phyloP scores from a whole-genome alignment of 2,113 vertebrate species.

The Entosphenus tridentatus region DNA sequence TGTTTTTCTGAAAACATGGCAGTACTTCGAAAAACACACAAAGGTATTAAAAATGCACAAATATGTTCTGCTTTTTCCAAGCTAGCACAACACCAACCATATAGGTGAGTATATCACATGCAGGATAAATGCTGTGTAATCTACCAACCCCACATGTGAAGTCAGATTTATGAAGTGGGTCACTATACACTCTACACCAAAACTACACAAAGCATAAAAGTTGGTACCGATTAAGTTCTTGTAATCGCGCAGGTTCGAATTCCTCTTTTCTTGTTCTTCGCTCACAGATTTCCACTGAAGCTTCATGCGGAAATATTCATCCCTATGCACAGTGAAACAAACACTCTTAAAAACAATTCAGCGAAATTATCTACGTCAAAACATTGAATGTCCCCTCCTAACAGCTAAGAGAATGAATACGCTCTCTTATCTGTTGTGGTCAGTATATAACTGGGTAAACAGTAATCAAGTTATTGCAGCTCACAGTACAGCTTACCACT shows the following conservation, averaged over 20 bases:
- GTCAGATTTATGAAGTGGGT: too few species aligned
- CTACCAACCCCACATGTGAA: too few species aligned
- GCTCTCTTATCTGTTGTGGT: background rate
- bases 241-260: slow-evolving; percentile 69
- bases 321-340: slow-evolving; percentile 22
- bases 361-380: background rate
- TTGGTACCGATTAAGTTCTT: slow-evolving; percentile 68
- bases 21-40: too few species aligned
- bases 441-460: slow-evolving; percentile 8
- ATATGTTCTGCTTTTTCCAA: too few species aligned
- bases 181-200: too few species aligned
- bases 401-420: background rate
- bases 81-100: too few species aligned
- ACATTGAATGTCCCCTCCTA: background rate
- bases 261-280: slow-evolving; percentile 75
- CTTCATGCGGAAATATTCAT: slow-evolving; percentile 95
- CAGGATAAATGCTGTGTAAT: too few species aligned
- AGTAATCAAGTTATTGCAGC: slow-evolving; percentile 9
- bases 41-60: too few species aligned
- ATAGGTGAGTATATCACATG: too few species aligned
- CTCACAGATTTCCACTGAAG: slow-evolving; percentile 92
- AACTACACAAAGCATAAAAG: too few species aligned
- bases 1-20: too few species aligned
- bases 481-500: background rate
- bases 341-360: background rate